Evolutionary conservation across 2,113 vertebrate species (phyloP).

Genomic region (Cephalopholis sonnerati): DNA sequence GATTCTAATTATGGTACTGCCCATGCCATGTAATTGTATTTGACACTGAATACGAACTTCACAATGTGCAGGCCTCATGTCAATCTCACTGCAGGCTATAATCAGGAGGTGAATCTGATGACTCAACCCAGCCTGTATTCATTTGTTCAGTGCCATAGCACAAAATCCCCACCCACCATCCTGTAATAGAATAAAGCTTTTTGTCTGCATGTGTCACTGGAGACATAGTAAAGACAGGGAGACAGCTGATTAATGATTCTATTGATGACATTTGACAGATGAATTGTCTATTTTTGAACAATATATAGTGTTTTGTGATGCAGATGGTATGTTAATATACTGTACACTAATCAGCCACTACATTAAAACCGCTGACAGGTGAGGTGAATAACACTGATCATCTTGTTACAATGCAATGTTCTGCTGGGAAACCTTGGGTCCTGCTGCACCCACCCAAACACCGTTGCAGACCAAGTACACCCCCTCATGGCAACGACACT

Average conservation of each 20-base stretch:
- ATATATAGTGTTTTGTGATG: slow-evolving; percentile 48
- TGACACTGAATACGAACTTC: slow-evolving; percentile 71
- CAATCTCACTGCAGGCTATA: slow-evolving; percentile 71
- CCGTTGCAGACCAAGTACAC: no score
- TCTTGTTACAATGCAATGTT: no score
- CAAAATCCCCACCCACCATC: slow-evolving; percentile 69
- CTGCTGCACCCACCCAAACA: no score
- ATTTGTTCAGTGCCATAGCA: slow-evolving; percentile 65
- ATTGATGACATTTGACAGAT: slow-evolving; percentile 62
- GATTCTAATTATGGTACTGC: slow-evolving; percentile 62
- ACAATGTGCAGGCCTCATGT: slow-evolving; percentile 72
- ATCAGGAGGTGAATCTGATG: slow-evolving; percentile 78
- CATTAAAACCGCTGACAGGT: no score
- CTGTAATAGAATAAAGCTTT: slow-evolving; percentile 66
- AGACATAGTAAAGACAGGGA: slow-evolving; percentile 67
- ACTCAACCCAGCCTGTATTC: slow-evolving; percentile 67
- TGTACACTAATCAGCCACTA: no score
- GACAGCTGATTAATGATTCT: slow-evolving; percentile 52
- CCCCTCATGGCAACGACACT: no score
- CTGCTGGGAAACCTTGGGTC: no score
- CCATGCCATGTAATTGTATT: slow-evolving; percentile 63
- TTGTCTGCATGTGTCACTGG: slow-evolving; percentile 68
- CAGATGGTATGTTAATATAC: slow-evolving; percentile 43
- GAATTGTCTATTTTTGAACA: slow-evolving; percentile 49
- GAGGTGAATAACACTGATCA: no score